A percentile compares a stretch with the other conserved stretches of the same genome.
phyloP scores from a whole-genome alignment of 2,113 vertebrate genomes.

The Trogon surrucura region DNA sequence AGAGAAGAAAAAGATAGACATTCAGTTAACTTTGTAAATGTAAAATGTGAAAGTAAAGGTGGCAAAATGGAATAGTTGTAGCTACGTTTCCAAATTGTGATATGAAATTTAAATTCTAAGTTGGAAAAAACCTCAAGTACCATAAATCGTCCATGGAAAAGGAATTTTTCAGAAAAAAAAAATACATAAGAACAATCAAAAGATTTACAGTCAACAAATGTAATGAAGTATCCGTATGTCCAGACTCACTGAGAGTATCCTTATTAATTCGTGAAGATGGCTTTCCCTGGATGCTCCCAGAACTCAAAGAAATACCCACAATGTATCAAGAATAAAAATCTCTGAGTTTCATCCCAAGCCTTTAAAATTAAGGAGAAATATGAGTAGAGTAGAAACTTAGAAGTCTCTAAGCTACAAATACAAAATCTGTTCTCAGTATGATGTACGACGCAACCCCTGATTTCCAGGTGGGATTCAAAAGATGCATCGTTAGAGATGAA shows the following conservation, averaged over 20 bases:
- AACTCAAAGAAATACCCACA: not conserved
- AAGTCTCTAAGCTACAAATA: not conserved
- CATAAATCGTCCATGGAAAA: not conserved
- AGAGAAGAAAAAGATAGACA: not conserved
- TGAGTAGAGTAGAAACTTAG: not conserved
- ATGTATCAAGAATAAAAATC: not conserved
- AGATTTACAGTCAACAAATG: not conserved
- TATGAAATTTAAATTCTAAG: not conserved
- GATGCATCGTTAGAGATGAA: not conserved
- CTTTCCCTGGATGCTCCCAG: not conserved
- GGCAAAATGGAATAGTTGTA: not conserved
- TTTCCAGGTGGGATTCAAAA: not conserved
- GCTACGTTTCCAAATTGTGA: not conserved
- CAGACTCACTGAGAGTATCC: not conserved
- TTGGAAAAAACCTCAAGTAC: not conserved
- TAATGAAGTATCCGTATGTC: not conserved
- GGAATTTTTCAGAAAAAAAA: not conserved
- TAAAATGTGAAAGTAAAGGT: not conserved
- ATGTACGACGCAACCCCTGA: not conserved
- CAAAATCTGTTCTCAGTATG: not conserved
- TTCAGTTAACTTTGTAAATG: not conserved
- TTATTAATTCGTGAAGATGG: not conserved
- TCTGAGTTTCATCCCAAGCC: not conserved
- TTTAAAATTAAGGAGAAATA: not conserved
- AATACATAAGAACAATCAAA: not conserved